Conservation (phyloP, 92 coral and sea anemone genomes). For the Desmophyllum pertusum region DNA sequence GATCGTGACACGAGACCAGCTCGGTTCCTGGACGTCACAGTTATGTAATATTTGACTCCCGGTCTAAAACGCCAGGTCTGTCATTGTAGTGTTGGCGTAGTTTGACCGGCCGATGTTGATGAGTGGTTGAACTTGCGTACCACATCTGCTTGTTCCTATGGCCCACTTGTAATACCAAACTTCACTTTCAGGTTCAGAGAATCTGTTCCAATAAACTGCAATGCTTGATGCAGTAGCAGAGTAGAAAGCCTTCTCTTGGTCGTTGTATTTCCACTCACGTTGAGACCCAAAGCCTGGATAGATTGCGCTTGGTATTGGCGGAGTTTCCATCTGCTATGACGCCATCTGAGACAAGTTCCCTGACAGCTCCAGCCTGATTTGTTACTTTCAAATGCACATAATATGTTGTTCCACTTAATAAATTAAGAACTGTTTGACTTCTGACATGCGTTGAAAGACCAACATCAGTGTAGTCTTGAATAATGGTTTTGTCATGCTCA, state of each 20-base stretch:
- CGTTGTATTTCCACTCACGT: conserved; percentile 47
- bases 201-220: conserved; percentile 71
- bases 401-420: conserved; percentile 73
- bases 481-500: conserved; percentile 37
- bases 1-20: conserved; percentile 80
- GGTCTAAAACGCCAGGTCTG: conserved; percentile 43
- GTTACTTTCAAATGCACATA: conserved; percentile 65
- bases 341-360: conserved; percentile 78
- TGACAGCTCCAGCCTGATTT: conserved; percentile 74
- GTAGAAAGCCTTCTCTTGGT: conserved; percentile 50
- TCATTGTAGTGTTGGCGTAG: conserved; percentile 69
- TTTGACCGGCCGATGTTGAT: conserved; percentile 76
- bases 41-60: conserved; percentile 76
- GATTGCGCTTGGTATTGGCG: conserved; percentile 71
- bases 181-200: conserved; percentile 82
- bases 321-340: conserved; percentile 77
- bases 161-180: conserved; percentile 95
- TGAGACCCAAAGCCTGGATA: conserved; percentile 52
- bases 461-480: conserved; percentile 65
- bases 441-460: conserved; percentile 87
- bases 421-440: conserved; percentile 50
- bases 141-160: conserved; percentile 81
- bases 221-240: conserved; percentile 50
- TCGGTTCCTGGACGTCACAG: conserved; percentile 74
- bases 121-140: conserved; percentile 84